Evolutionary conservation across 2,113 vertebrate genomes (phyloP).

Genomic region (Phrynosoma blainvillii): DNA sequence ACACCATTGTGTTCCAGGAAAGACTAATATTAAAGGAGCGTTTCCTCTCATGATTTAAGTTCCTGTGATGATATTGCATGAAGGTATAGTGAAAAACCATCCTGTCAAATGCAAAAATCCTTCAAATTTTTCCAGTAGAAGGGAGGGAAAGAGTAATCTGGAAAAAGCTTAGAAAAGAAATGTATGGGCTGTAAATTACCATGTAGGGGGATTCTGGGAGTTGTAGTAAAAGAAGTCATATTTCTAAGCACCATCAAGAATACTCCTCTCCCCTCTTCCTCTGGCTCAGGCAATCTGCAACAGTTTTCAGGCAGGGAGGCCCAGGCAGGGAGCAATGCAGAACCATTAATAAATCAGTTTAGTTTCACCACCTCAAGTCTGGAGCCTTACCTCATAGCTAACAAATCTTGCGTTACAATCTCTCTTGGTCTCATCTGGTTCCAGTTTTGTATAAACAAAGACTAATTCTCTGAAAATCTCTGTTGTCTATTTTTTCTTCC

Average conservation of each 20-base stretch:
- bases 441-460: neutral
- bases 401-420: neutral
- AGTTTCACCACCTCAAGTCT: neutral
- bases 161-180: no score
- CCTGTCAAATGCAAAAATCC: no score
- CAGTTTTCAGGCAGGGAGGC: neutral
- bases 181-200: no score
- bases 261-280: neutral
- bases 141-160: no score
- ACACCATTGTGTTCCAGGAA: no score
- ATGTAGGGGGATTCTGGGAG: neutral
- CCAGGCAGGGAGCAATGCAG: neutral
- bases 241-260: neutral
- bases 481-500: neutral
- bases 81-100: no score
- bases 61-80: no score
- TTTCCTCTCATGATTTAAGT: no score
- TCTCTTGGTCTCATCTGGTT: neutral
- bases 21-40: no score
- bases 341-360: constrained; percentile 1
- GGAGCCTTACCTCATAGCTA: neutral
- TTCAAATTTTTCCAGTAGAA: no score
- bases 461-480: neutral
- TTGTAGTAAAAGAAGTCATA: neutral
- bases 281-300: neutral